A percentile compares a stretch with the other conserved stretches of the same genome.
These are phyloP conservation scores for Phyllotreta cruciferae DNA, from an alignment of 2,888 invertebrate species.

Conservation along the genomic window DNA sequence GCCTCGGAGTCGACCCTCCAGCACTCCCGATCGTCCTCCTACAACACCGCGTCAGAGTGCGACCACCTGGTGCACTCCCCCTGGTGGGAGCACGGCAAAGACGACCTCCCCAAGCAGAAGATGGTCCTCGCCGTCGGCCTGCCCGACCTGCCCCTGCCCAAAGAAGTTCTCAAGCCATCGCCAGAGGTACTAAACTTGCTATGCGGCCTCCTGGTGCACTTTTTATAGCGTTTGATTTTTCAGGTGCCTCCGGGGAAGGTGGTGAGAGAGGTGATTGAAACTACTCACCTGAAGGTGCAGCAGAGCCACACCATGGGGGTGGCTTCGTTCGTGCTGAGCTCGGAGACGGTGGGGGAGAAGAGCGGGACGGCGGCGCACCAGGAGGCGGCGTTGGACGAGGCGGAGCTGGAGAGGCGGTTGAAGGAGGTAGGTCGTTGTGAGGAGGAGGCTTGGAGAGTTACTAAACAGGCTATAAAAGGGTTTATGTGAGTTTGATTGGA, in stretches of 20 bases:
- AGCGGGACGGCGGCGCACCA: slow-evolving; percentile 42
- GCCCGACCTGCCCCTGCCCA: slow-evolving; percentile 56
- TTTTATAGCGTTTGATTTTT: not conserved
- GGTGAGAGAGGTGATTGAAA: slow-evolving; percentile 62
- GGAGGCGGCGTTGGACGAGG: slow-evolving; percentile 50
- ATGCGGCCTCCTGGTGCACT: not conserved
- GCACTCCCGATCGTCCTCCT: slow-evolving; percentile 72
- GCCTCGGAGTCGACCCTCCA: slow-evolving; percentile 74
- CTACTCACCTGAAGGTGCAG: slow-evolving; percentile 63
- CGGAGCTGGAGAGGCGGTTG: slow-evolving; percentile 57
- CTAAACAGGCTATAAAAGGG: slow-evolving; percentile 67
- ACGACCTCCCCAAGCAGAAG: slow-evolving; percentile 55
- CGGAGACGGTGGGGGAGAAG: slow-evolving; percentile 61
- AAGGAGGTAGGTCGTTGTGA: slow-evolving; percentile 62
- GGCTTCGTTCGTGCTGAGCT: slow-evolving; percentile 64
- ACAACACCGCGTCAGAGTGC: slow-evolving; percentile 73
- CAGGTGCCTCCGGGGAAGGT: slow-evolving; percentile 60
- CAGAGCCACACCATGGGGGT: slow-evolving; percentile 63
- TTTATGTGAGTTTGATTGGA: slow-evolving; percentile 57
- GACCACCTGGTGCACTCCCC: slow-evolving; percentile 63
- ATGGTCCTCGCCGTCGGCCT: slow-evolving; percentile 60
- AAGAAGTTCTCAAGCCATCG: slow-evolving; percentile 56
- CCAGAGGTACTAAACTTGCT: slow-evolving; percentile 46
- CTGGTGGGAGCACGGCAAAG: slow-evolving; percentile 66
- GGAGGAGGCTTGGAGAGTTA: slow-evolving; percentile 62